phyloP scores from a whole-genome alignment of 2,888 invertebrate species.

The Steinernema carpocapsae region DNA sequence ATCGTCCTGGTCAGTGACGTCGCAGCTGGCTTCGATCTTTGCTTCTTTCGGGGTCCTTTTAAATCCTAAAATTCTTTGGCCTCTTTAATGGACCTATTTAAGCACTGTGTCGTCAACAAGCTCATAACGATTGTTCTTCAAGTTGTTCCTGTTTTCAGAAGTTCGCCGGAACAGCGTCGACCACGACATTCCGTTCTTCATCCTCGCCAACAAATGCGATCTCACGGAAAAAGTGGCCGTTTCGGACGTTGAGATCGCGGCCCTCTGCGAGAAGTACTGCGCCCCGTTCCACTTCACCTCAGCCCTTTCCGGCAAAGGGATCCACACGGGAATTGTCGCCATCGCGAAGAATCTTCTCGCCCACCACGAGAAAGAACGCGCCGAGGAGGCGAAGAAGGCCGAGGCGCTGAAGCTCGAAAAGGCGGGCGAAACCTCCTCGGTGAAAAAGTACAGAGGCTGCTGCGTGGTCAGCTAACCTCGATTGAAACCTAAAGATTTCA shows the following conservation, averaged over 20 bases:
- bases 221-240: conserved; percentile 43
- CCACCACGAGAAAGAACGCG: neutral
- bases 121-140: too few relatives aligned
- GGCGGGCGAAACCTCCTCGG: neutral
- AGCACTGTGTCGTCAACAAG: too few relatives aligned
- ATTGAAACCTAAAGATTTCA: neutral
- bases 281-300: conserved; percentile 53
- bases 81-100: too few relatives aligned
- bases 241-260: conserved; percentile 41
- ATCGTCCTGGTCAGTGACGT: too few relatives aligned
- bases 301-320: conserved; percentile 48
- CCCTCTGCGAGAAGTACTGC: conserved; percentile 45
- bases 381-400: neutral
- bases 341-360: conserved; percentile 42
- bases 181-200: conserved; percentile 36
- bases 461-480: neutral
- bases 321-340: conserved; percentile 44
- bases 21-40: too few relatives aligned
- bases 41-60: too few relatives aligned
- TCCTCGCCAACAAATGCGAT: conserved; percentile 52
- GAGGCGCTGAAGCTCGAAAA: conserved; percentile 20
- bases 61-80: too few relatives aligned
- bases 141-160: conserved; percentile 35
- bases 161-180: conserved; percentile 17
- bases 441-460: neutral